Evolutionary conservation across 2,888 invertebrate genomes (phyloP).

Genomic region (Macrosoma leucophasiata): DNA sequence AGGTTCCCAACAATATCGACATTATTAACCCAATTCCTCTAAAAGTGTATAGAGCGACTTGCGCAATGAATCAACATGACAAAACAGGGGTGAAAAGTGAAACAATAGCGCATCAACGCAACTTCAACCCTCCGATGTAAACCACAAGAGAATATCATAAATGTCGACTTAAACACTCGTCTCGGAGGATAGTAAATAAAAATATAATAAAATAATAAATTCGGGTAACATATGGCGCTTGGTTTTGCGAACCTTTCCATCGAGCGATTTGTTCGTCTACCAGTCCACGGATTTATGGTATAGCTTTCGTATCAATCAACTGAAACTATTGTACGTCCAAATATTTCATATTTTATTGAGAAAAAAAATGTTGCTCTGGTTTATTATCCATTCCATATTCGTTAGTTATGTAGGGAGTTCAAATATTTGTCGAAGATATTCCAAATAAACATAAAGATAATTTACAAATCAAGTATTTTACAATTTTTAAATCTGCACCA

Average conservation of each 20-base stretch:
- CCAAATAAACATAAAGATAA: no score
- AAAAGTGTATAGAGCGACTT: constrained; percentile 17
- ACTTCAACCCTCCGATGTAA: constrained; percentile 52
- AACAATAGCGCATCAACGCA: constrained; percentile 61
- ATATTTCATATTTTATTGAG: no score
- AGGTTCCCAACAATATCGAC: no score
- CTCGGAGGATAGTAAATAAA: constrained; percentile 70
- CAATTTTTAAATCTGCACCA: no score
- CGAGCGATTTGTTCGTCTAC: constrained; percentile 25
- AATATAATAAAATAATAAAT: constrained; percentile 74
- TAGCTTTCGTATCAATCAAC: constrained; percentile 10
- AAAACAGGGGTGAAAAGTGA: constrained; percentile 61
- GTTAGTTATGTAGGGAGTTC: no score
- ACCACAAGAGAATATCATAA: constrained; percentile 73
- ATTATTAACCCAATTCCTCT: no score
- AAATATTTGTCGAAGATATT: no score
- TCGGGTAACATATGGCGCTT: constrained; percentile 65
- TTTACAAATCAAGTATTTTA: no score
- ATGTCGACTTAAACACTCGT: constrained; percentile 74
- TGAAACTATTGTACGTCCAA: constrained; percentile 23
- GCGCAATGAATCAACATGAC: constrained; percentile 51
- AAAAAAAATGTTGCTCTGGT: no score
- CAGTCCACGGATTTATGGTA: constrained; percentile 22
- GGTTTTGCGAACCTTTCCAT: constrained; percentile 27
- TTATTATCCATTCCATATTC: no score